Percentiles rank a stretch among this genome's conserved stretches.
Conservation (phyloP, 2,888 invertebrate genomes). For the Ochlodes sylvanus region DNA sequence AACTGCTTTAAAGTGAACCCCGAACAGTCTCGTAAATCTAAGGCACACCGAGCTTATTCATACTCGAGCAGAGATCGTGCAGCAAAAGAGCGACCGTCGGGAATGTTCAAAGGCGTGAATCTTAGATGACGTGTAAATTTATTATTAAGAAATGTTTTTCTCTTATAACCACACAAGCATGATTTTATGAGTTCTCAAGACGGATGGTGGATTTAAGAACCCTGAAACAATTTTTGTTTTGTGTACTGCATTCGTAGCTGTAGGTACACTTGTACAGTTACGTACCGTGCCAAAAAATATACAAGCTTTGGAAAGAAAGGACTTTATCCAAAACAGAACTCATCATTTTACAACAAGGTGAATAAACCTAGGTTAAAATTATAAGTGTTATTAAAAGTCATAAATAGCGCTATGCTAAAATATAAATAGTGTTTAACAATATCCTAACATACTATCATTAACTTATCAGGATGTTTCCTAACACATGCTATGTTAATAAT, state of each 20-base stretch:
- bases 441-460: too few species aligned
- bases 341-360: too few species aligned
- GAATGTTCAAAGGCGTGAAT: constrained; percentile 16
- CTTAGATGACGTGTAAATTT: constrained; percentile 30
- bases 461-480: too few species aligned
- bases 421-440: too few species aligned
- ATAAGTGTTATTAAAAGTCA: too few species aligned
- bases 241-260: too few species aligned
- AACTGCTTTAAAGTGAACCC: constrained; percentile 23
- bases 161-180: not conserved
- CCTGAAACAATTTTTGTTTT: not conserved
- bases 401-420: too few species aligned
- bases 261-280: constrained; percentile 2
- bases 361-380: too few species aligned
- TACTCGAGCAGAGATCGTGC: constrained; percentile 15
- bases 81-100: constrained; percentile 21
- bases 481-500: too few species aligned
- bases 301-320: not conserved
- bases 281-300: not conserved
- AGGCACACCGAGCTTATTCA: constrained; percentile 29
- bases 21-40: constrained; percentile 22
- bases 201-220: not conserved
- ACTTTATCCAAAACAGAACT: too few species aligned
- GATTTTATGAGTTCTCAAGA: constrained; percentile 2
- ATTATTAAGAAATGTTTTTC: constrained; percentile 12